Conservation (phyloP, 2,888 invertebrate species). For the Drosophila quinaria region DNA sequence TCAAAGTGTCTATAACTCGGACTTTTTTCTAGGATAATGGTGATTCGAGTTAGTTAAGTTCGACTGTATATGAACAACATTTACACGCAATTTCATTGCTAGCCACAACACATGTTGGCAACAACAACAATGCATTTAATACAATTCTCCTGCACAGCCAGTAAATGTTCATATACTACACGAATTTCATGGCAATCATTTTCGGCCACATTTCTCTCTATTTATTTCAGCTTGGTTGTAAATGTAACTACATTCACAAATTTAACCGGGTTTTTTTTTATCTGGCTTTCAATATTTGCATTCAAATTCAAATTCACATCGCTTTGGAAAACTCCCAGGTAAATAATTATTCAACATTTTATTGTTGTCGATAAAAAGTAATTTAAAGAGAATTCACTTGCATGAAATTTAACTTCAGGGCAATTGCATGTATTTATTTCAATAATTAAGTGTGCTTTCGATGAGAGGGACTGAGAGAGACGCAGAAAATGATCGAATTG, state of each 20-base stretch:
- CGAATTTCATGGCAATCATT: conserved; percentile 24
- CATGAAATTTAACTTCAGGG: conserved; percentile 12
- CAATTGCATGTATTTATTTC: conserved; percentile 16
- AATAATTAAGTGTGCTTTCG: conserved; percentile 4
- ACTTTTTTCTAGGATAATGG: too few species aligned
- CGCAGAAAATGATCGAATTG: not conserved
- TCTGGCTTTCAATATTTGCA: conserved; percentile 11
- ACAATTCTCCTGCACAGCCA: conserved; percentile 5
- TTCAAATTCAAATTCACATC: conserved; percentile 15
- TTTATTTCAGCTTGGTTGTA: conserved; percentile 3
- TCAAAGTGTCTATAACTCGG: too few species aligned
- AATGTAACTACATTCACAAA: conserved; percentile 9
- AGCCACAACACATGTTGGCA: conserved; percentile 22
- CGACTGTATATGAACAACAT: not conserved
- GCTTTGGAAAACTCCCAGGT: conserved; percentile 13
- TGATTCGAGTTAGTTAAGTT: too few species aligned
- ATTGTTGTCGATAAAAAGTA: conserved; percentile 34
- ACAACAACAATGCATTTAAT: conserved; percentile 16
- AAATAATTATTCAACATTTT: conserved; percentile 42
- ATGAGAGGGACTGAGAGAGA: too few species aligned
- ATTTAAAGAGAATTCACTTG: conserved; percentile 23
- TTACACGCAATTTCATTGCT: conserved; percentile 28
- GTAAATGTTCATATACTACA: conserved; percentile 12
- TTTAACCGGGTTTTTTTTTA: not conserved
- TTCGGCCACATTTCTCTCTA: conserved; percentile 19